Percentiles rank a stretch among this genome's conserved stretches.
These are phyloP conservation scores for Heliconius nattereri DNA, from an alignment of 1,140 invertebrate genomes.

Conservation along the genomic window DNA sequence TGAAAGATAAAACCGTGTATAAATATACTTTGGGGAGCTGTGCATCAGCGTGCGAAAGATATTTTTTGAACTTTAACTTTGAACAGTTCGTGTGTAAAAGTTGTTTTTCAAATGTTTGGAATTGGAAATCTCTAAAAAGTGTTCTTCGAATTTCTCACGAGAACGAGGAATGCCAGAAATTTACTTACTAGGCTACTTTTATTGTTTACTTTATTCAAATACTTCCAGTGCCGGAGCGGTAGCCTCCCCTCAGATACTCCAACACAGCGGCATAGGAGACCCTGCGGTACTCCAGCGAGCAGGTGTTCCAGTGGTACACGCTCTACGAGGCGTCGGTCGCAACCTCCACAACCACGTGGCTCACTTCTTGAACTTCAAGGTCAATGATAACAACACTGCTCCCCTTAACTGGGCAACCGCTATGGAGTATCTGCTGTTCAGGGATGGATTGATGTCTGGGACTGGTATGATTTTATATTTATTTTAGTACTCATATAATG, in stretches of 20 bases:
- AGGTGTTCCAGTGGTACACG: conserved; percentile 85
- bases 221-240: conserved; percentile 84
- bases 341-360: conserved; percentile 95
- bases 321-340: conserved; percentile 91
- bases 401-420: conserved; percentile 93
- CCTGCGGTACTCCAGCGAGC: conserved; percentile 84
- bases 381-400: conserved; percentile 91
- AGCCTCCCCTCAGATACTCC: conserved; percentile 90
- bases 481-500: too few relatives aligned
- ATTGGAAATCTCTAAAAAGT: too few relatives aligned
- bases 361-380: conserved; percentile 88
- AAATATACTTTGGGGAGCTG: too few relatives aligned
- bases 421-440: conserved; percentile 92
- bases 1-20: too few relatives aligned
- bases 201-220: too few relatives aligned
- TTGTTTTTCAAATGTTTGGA: too few relatives aligned
- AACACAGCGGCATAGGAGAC: conserved; percentile 92
- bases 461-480: conserved; percentile 80
- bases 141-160: too few relatives aligned
- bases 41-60: too few relatives aligned
- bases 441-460: conserved; percentile 92
- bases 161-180: too few relatives aligned
- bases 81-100: too few relatives aligned
- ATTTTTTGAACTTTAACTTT: too few relatives aligned
- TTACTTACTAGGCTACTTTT: too few relatives aligned